phyloP scores from a whole-genome alignment of 2,888 invertebrate species.

The Ellobium chinense region DNA sequence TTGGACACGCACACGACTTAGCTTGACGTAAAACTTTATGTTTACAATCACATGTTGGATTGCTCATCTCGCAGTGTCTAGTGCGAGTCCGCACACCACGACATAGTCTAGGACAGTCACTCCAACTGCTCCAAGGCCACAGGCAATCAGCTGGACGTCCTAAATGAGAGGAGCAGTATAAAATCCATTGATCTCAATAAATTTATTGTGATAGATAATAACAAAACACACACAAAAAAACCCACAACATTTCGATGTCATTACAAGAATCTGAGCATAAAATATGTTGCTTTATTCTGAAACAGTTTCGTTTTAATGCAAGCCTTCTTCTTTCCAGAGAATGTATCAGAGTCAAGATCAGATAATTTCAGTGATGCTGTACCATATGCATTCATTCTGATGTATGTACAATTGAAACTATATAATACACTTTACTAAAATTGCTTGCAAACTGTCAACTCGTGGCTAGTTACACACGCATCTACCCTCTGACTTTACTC shows the following conservation, averaged over 20 bases:
- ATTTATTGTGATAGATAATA: background rate
- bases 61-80: background rate
- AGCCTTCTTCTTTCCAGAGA: background rate
- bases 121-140: constrained; percentile 18
- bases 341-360: background rate
- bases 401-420: too few relatives aligned
- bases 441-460: too few relatives aligned
- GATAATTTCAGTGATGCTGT: too few relatives aligned
- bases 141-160: constrained; percentile 5
- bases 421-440: too few relatives aligned
- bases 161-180: background rate
- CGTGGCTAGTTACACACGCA: too few relatives aligned
- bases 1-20: constrained; percentile 4
- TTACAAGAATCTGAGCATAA: background rate
- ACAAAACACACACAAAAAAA: background rate
- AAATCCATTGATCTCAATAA: background rate
- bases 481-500: too few relatives aligned
- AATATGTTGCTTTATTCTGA: background rate
- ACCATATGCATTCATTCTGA: too few relatives aligned
- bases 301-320: background rate
- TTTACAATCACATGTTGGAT: constrained; percentile 3
- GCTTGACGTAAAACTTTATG: constrained; percentile 5
- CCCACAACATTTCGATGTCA: background rate
- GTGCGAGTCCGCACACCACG: constrained; percentile 2
- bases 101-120: constrained; percentile 15